Conservation (phyloP, 2,797 vertebrate species). For the Brachymystax lenok region DNA sequence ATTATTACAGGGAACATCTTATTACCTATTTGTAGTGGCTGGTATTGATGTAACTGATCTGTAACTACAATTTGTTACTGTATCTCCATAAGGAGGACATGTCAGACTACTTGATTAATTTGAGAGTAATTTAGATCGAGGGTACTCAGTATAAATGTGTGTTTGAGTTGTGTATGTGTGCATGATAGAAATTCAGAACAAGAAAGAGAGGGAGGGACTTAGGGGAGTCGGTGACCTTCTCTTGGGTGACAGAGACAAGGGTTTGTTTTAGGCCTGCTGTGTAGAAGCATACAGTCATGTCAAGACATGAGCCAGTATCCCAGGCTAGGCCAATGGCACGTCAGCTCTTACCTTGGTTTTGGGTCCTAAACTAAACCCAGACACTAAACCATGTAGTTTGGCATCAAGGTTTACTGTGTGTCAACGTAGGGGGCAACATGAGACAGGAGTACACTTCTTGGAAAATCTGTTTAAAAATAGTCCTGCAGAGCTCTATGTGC, state of each 20-base stretch:
- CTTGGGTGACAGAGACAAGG: neutral
- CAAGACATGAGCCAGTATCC: neutral
- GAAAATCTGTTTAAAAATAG: slow-evolving; percentile 80
- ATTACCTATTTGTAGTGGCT: neutral
- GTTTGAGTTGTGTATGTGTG: neutral
- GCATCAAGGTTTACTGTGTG: neutral
- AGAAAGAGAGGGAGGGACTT: neutral
- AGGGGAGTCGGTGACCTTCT: slow-evolving; percentile 1
- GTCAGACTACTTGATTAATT: neutral
- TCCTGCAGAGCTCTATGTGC: slow-evolving; percentile 25
- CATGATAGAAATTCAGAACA: neutral
- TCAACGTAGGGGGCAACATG: slow-evolving; percentile 55
- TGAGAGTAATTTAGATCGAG: neutral
- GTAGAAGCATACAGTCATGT: neutral
- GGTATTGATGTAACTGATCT: neutral
- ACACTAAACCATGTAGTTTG: slow-evolving; percentile 1
- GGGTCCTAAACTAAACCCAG: neutral
- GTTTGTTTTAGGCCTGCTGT: slow-evolving; percentile 6
- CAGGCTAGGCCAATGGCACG: neutral
- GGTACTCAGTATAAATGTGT: slow-evolving; percentile 1
- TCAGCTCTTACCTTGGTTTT: neutral
- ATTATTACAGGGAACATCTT: neutral
- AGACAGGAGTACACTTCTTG: slow-evolving; percentile 57
- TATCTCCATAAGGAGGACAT: neutral
- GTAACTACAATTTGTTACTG: neutral